These are phyloP conservation scores for Apostichopus japonicus DNA, from an alignment of 35 echinoderm and acorn worm species.

Conservation along the genomic window DNA sequence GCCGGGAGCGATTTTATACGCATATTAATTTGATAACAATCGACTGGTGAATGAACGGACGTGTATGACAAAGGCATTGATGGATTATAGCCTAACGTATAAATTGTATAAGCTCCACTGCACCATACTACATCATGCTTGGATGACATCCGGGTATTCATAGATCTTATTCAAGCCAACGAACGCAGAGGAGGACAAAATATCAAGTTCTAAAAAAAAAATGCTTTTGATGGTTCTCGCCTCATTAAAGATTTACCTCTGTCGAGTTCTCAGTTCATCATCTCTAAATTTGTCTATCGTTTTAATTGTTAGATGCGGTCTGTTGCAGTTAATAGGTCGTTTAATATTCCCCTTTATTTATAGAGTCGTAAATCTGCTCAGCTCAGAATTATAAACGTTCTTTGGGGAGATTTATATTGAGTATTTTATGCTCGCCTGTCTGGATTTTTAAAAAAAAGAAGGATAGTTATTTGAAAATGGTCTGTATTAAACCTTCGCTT, in stretches of 20 bases:
- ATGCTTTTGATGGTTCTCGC: neutral
- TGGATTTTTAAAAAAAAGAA: no score
- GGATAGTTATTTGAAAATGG: no score
- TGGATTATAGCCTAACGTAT: neutral
- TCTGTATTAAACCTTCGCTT: no score
- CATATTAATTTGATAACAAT: constrained; percentile 7
- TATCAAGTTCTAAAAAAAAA: neutral
- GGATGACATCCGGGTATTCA: neutral
- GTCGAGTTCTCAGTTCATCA: neutral
- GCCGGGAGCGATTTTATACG: neutral
- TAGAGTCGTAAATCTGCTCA: no score
- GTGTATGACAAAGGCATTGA: neutral
- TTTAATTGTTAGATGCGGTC: neutral
- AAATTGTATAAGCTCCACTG: neutral
- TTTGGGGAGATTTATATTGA: no score
- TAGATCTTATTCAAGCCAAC: no score
- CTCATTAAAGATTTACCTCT: neutral
- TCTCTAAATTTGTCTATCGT: neutral
- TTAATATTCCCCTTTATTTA: neutral
- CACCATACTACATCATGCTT: neutral
- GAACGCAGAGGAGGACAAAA: neutral
- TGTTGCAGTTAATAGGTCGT: neutral
- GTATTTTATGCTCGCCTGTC: no score
- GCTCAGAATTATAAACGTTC: no score
- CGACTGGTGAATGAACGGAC: neutral